These are phyloP conservation scores for Plutella xylostella DNA, from an alignment of 2,888 invertebrate species.

Conservation along the genomic window DNA sequence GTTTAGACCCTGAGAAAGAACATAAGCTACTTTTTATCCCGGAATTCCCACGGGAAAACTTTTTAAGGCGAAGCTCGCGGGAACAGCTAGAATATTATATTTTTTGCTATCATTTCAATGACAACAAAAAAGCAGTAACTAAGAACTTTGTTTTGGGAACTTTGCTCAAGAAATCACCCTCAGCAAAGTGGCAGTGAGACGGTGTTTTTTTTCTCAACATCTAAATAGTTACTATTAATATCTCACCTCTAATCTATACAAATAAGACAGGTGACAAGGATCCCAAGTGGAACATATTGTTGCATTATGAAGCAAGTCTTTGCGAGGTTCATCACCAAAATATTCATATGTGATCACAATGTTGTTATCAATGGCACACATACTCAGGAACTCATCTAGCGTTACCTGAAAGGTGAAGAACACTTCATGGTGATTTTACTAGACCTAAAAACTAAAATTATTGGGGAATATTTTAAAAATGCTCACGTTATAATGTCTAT, in stretches of 20 bases:
- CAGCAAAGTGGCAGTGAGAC: neutral
- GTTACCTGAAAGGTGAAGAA: slow-evolving; percentile 30
- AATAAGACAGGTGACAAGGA: slow-evolving; percentile 52
- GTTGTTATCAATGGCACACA: slow-evolving; percentile 57
- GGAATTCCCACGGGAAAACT: neutral
- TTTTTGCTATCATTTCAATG: neutral
- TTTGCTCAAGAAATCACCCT: neutral
- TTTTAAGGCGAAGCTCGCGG: neutral
- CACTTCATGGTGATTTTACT: neutral
- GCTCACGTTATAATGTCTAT: neutral
- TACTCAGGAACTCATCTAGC: slow-evolving; percentile 38
- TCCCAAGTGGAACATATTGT: slow-evolving; percentile 58
- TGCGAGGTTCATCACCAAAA: slow-evolving; percentile 59
- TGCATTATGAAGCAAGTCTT: slow-evolving; percentile 57
- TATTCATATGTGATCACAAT: slow-evolving; percentile 58
- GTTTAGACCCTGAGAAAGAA: too few relatives aligned
- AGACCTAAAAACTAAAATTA: neutral
- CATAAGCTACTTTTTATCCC: too few relatives aligned
- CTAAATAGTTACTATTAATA: neutral
- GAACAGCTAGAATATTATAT: neutral
- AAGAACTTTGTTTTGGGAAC: neutral
- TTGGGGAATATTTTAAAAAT: neutral
- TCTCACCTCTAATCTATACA: slow-evolving; percentile 56
- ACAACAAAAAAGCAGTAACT: neutral
- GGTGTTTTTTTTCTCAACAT: neutral